A percentile compares a stretch with the other conserved stretches of the same genome.
These are phyloP conservation scores for Endotricha flammealis DNA, from an alignment of 2,888 invertebrate species.

Conservation along the genomic window DNA sequence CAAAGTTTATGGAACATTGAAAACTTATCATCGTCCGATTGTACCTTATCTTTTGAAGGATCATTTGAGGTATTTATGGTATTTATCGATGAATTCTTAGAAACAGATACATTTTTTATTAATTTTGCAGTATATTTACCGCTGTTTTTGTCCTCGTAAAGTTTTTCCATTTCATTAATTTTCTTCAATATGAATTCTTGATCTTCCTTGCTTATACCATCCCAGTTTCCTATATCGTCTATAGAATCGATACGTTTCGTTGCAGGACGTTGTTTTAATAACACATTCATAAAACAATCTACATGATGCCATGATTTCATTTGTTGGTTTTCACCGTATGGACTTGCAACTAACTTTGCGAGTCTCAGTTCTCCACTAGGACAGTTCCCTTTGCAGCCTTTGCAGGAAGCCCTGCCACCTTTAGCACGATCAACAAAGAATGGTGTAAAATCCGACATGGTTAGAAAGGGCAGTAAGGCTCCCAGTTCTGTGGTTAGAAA, in stretches of 20 bases:
- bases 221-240: slow-evolving; percentile 89
- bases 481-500: too few species aligned
- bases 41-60: slow-evolving; percentile 20
- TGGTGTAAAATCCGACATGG: slow-evolving; percentile 49
- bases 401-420: slow-evolving; percentile 88
- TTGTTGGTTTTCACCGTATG: slow-evolving; percentile 83
- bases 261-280: slow-evolving; percentile 86
- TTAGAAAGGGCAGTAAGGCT: too few species aligned
- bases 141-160: slow-evolving; percentile 70
- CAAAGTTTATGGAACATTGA: slow-evolving; percentile 87
- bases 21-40: slow-evolving; percentile 83
- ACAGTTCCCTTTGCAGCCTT: slow-evolving; percentile 90
- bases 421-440: slow-evolving; percentile 89
- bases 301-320: slow-evolving; percentile 94
- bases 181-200: slow-evolving; percentile 80
- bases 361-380: slow-evolving; percentile 84
- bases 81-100: slow-evolving; percentile 14
- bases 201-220: slow-evolving; percentile 81
- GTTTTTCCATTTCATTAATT: slow-evolving; percentile 80
- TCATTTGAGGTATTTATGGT: slow-evolving; percentile 18
- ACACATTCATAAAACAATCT: slow-evolving; percentile 87
- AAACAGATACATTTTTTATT: slow-evolving; percentile 47
- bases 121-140: slow-evolving; percentile 64
- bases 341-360: slow-evolving; percentile 87
- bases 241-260: slow-evolving; percentile 89